phyloP scores from a whole-genome alignment of 2,888 invertebrate species.

The Trichogramma evanescens region DNA sequence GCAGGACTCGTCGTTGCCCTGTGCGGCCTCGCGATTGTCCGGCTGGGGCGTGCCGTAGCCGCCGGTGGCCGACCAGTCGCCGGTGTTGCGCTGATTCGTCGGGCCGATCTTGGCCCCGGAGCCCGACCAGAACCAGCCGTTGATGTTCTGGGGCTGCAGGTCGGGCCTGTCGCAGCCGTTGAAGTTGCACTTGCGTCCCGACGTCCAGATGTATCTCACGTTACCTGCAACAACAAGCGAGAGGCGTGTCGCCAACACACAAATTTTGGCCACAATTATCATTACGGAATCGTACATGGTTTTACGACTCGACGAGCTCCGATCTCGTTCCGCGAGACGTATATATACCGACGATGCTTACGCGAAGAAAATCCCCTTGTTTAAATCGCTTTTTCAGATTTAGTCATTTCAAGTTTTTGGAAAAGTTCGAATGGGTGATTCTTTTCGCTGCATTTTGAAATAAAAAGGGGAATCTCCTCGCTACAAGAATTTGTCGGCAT shows the following conservation, averaged over 20 bases:
- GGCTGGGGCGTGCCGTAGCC: slow-evolving; percentile 83
- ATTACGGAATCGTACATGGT: not conserved
- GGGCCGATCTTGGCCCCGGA: slow-evolving; percentile 87
- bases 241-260: not conserved
- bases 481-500: no score
- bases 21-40: slow-evolving; percentile 83
- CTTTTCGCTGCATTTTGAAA: no score
- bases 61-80: slow-evolving; percentile 84
- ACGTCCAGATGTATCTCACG: slow-evolving; percentile 77
- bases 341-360: no score
- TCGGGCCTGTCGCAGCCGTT: slow-evolving; percentile 83
- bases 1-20: slow-evolving; percentile 88
- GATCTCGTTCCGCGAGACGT: no score
- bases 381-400: no score
- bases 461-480: no score
- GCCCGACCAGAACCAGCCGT: slow-evolving; percentile 93
- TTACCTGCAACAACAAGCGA: slow-evolving; percentile 38
- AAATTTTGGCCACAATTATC: not conserved
- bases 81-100: slow-evolving; percentile 79
- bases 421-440: no score
- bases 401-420: no score
- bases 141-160: slow-evolving; percentile 71
- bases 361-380: no score
- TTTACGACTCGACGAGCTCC: not conserved
- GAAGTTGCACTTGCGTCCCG: slow-evolving; percentile 86